Conservation (phyloP, 2,888 invertebrate species). For the Conomelus anceps region DNA sequence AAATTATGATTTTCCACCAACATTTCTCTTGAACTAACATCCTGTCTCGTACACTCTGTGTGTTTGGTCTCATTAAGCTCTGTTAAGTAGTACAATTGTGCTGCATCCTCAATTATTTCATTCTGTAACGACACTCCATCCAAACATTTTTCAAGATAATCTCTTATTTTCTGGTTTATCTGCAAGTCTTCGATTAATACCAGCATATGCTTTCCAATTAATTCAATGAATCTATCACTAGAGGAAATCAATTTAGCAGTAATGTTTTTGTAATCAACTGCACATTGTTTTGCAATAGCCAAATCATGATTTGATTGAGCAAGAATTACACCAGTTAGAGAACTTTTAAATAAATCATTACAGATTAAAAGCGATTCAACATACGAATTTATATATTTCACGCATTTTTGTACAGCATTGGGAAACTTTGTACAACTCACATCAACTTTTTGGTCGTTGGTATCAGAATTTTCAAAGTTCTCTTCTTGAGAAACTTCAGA, state of each 20-base stretch:
- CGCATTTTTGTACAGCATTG: neutral
- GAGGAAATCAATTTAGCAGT: neutral
- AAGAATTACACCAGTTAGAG: neutral
- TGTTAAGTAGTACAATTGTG: neutral
- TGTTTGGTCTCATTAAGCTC: neutral
- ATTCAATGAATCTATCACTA: neutral
- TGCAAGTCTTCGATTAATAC: neutral
- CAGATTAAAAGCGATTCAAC: neutral
- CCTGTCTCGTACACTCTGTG: neutral
- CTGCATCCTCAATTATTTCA: neutral
- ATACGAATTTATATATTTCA: neutral
- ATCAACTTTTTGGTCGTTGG: neutral
- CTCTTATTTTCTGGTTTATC: neutral
- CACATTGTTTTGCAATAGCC: neutral
- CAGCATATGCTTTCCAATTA: neutral
- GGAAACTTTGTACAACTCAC: neutral
- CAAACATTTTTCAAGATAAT: neutral
- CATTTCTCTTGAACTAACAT: neutral
- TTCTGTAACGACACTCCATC: neutral
- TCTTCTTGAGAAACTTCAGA: neutral
- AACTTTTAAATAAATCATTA: neutral
- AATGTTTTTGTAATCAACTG: neutral
- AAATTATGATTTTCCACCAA: neutral
- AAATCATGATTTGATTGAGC: neutral
- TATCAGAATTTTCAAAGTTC: neutral